Evolutionary conservation across 2,113 vertebrate genomes (phyloP).

Genomic region (Bettongia penicillata): DNA sequence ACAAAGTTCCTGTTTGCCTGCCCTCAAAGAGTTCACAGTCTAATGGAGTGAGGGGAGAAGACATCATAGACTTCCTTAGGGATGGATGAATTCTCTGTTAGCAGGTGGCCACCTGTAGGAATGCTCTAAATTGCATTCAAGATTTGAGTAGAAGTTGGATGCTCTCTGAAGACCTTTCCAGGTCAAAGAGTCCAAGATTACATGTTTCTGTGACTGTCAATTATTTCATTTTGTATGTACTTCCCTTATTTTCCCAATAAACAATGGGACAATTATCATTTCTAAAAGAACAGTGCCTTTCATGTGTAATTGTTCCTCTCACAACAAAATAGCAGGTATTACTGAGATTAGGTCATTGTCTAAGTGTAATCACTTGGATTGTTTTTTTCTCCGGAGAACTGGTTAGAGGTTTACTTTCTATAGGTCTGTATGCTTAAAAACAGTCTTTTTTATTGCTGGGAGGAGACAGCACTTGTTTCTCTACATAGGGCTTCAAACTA

Average conservation of each 20-base stretch:
- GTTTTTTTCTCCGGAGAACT: conserved; percentile 53
- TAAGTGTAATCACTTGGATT: conserved; percentile 62
- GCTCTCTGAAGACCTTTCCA: neutral
- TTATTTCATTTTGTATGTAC: conserved; percentile 29
- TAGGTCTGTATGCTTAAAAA: conserved; percentile 63
- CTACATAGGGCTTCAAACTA: neutral
- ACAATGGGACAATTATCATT: conserved; percentile 76
- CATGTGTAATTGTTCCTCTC: conserved; percentile 63
- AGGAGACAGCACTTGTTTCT: neutral
- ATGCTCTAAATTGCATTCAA: neutral
- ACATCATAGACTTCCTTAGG: neutral
- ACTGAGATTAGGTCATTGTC: conserved; percentile 73
- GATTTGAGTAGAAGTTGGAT: neutral
- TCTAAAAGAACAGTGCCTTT: conserved; percentile 60
- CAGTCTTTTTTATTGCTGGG: conserved; percentile 58
- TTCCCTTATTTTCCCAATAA: conserved; percentile 63
- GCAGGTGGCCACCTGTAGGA: neutral
- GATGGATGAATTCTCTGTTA: neutral
- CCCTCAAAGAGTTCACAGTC: neutral
- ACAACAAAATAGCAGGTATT: conserved; percentile 66
- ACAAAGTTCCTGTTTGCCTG: neutral
- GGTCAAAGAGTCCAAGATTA: neutral
- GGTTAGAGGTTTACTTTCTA: conserved; percentile 60
- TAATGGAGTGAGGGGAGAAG: neutral
- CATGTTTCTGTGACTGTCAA: conserved; percentile 48